Evolutionary conservation across 1,140 invertebrate species (phyloP), one percentile per base, ranked within the genome.

Genomic region (Battus philenor): DNA sequence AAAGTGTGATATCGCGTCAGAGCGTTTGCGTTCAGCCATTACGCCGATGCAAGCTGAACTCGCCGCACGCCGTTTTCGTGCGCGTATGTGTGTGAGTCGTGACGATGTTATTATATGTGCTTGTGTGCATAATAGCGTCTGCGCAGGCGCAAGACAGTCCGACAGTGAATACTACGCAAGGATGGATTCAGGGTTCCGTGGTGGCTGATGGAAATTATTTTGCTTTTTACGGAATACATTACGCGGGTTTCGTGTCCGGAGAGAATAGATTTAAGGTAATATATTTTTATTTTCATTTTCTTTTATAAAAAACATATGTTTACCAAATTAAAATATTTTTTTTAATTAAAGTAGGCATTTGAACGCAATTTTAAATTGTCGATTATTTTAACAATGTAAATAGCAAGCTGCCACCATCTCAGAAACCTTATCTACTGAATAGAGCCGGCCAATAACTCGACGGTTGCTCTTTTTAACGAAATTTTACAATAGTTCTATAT

Each of bases 251-350:
- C 1, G 55, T 68, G 0, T 30, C 57, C 0, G 70, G 68, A 16
- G 54, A 39, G 15, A 78, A 76, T 34, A 55, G 75, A 32, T 82
- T 78, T 54, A 82, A 76, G 69, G 78, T 82, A 61, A 39, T 44
- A n/a, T n/a, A n/a, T 39, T n/a, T n/a, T 15, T 17, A 11, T 16
- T 33, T 43, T 30, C 5, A 9, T 16, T 10, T 24, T 13, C 46
- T 10, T 32, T 9, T 18, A 33, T 15, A 11, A 1, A 12, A 31
- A n/a, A 17, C 1, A 27, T 41, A 1, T 27, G 4, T 27, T 2
- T 11, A 2, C 2, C 5, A 8, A 7, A 41, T n/a, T 41, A 4
- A n/a, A 27, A 41, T 26, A 44, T 30, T 20, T 6, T 31, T 13
- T 11, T 8, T 39, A n/a, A n/a, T n/a, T n/a, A n/a, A n/a, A n/a